phyloP scores from a whole-genome alignment of 2,113 vertebrate genomes.

The Pachypanchax playfairii region DNA sequence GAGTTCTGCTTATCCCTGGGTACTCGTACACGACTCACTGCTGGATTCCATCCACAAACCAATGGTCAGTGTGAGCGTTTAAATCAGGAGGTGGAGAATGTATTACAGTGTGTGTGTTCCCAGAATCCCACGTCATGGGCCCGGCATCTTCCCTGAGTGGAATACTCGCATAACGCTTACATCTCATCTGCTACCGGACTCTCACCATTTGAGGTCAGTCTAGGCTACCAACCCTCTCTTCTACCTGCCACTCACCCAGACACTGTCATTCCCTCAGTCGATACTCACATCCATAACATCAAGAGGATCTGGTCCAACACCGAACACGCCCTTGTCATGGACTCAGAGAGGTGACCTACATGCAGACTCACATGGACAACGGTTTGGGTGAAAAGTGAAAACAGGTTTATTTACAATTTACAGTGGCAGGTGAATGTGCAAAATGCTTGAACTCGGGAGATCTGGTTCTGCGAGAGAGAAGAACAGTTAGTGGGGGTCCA shows the following conservation, averaged over 20 bases:
- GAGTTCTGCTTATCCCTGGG: background rate
- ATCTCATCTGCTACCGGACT: background rate
- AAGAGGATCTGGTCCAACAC: background rate
- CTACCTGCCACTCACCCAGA: background rate
- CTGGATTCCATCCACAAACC: background rate
- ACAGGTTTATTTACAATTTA: no score
- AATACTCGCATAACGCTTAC: background rate
- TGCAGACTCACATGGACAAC: background rate
- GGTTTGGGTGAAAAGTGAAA: no score
- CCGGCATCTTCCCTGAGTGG: background rate
- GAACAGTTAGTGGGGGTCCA: no score
- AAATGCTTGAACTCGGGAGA: no score
- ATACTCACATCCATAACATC: background rate
- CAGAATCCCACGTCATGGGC: background rate
- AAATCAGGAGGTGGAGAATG: background rate
- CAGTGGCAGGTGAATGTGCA: no score
- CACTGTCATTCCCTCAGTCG: background rate
- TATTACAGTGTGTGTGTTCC: background rate
- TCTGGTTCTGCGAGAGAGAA: no score
- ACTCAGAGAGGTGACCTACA: no score
- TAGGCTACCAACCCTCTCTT: background rate
- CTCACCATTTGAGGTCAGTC: background rate
- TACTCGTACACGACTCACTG: no score
- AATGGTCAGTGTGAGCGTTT: background rate
- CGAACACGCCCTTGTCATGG: background rate